phyloP scores from a whole-genome alignment of 1,140 invertebrate genomes.

The Diorhabda carinulata region DNA sequence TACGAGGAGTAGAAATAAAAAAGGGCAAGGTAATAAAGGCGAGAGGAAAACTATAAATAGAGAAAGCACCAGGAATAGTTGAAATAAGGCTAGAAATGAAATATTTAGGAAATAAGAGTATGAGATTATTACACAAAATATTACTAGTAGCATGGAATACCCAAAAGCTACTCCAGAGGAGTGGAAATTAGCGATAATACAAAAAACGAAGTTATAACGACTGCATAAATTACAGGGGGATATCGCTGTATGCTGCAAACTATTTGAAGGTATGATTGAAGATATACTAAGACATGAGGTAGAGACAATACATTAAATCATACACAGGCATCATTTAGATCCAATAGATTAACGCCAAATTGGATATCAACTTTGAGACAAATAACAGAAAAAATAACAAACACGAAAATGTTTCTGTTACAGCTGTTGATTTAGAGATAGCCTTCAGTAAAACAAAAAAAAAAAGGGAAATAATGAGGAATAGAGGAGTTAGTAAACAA shows the following conservation, averaged over 20 bases:
- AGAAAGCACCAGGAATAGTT: neutral
- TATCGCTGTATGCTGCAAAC: neutral
- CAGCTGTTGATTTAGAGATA: neutral
- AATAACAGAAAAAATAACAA: neutral
- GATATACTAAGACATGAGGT: neutral
- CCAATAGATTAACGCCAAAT: neutral
- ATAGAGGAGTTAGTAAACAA: neutral
- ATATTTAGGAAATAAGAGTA: neutral
- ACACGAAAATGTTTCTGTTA: constrained; percentile 1
- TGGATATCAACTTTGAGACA: neutral
- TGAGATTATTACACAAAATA: neutral
- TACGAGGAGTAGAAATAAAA: neutral
- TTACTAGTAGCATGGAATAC: too few species aligned
- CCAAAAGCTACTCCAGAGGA: neutral
- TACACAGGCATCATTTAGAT: neutral
- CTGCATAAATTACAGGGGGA: neutral
- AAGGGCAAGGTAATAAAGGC: neutral
- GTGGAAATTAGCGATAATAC: neutral
- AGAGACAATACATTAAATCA: neutral
- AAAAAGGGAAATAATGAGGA: neutral
- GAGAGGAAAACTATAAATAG: neutral
- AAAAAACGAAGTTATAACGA: neutral
- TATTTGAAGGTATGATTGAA: neutral
- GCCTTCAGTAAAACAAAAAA: neutral
- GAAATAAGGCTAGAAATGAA: neutral